Percentiles rank a stretch among this genome's conserved stretches.
Conservation (phyloP, 2,113 vertebrate species). For the Dicrurus megarhynchus region DNA sequence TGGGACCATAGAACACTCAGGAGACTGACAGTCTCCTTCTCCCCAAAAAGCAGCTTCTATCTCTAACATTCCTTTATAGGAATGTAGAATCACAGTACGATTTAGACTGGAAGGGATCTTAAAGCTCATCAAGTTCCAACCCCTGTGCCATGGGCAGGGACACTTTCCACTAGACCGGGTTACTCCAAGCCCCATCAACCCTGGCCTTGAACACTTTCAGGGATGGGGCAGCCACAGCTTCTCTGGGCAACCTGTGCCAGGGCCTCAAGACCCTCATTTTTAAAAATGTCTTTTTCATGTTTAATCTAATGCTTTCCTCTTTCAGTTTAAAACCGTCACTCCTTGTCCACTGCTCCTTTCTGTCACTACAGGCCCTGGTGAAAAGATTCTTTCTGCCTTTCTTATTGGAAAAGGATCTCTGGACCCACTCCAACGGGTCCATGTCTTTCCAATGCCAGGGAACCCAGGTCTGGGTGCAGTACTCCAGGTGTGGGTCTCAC, state of each 20-base stretch:
- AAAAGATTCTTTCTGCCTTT: not conserved
- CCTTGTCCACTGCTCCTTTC: not conserved
- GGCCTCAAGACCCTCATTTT: rapidly evolving
- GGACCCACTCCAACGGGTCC: not conserved
- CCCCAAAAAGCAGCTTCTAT: not conserved
- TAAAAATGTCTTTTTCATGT: not conserved
- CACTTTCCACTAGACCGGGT: not conserved
- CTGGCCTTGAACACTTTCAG: not conserved
- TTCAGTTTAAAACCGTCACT: not conserved
- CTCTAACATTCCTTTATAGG: not conserved
- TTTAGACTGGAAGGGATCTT: not conserved
- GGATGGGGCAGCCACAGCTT: not conserved
- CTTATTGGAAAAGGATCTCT: not conserved
- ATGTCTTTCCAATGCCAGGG: not conserved
- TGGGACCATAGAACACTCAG: too few relatives aligned
- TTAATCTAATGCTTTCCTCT: not conserved
- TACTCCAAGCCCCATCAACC: not conserved
- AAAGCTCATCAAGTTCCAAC: not conserved
- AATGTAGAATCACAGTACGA: not conserved
- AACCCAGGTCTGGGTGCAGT: not conserved
- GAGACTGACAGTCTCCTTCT: not conserved
- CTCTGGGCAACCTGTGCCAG: not conserved
- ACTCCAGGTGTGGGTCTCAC: rapidly evolving
- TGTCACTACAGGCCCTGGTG: not conserved
- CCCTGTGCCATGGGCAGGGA: rapidly evolving